Percentiles rank a stretch among this genome's conserved stretches.
Conservation (phyloP, 2,113 vertebrate species). For the Capreolus pygargus region DNA sequence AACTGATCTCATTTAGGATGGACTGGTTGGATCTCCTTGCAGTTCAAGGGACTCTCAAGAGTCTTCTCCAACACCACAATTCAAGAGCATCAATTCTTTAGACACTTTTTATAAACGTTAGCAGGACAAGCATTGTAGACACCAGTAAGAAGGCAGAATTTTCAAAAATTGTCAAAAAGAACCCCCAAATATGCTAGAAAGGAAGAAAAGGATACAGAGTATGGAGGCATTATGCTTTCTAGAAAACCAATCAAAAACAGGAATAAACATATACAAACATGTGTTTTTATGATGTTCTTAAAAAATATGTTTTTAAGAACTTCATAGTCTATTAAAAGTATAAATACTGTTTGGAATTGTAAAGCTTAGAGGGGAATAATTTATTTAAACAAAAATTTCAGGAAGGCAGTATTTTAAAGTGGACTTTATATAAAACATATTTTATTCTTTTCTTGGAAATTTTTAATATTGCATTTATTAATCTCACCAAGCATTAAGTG, state of each 20-base stretch:
- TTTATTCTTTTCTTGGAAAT: not conserved
- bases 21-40: not conserved
- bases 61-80: not conserved
- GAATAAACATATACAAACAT: not conserved
- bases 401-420: not conserved
- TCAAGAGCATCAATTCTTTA: not conserved
- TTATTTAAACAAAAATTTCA: not conserved
- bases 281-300: not conserved
- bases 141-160: not conserved
- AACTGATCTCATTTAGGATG: not conserved
- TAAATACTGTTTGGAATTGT: not conserved
- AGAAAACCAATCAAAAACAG: not conserved
- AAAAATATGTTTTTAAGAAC: not conserved
- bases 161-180: not conserved
- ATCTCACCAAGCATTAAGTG: not conserved
- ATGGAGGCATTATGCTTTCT: not conserved
- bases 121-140: not conserved
- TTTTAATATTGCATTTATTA: not conserved
- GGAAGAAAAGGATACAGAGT: not conserved
- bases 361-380: not conserved
- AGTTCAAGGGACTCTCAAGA: not conserved
- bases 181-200: not conserved
- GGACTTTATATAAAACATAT: not conserved
- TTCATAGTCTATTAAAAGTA: not conserved
- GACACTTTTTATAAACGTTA: not conserved